These are phyloP conservation scores for Neolamprologus falcicula DNA, from an alignment of 2,113 vertebrate species.

Conservation along the genomic window DNA sequence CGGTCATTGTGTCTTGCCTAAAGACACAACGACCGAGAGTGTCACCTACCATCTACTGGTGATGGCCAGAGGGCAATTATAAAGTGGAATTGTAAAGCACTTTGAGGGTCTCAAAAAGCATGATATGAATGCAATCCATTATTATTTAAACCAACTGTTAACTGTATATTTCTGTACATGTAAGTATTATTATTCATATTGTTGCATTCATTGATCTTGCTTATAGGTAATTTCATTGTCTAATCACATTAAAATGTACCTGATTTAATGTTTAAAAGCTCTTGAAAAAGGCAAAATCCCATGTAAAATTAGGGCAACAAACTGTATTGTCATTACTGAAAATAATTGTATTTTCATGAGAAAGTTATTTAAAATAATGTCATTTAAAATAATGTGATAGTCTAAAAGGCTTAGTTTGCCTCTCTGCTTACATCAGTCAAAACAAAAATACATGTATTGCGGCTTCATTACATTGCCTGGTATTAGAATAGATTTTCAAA, in stretches of 20 bases:
- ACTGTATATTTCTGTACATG: background rate
- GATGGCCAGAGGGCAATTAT: accelerated
- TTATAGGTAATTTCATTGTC: background rate
- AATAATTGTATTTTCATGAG: accelerated
- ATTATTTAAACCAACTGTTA: background rate
- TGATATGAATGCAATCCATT: accelerated
- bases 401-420: background rate
- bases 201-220: background rate
- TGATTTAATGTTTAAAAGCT: background rate
- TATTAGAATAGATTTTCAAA: background rate
- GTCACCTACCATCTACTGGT: background rate
- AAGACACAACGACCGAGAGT: accelerated
- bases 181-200: background rate
- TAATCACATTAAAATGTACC: background rate
- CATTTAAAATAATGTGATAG: background rate
- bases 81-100: background rate
- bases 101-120: accelerated
- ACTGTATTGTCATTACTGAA: background rate
- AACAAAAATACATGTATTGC: background rate
- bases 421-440: background rate
- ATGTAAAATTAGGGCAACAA: background rate
- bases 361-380: background rate
- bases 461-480: accelerated
- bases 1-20: accelerated
- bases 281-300: background rate